Conservation (phyloP, 1,140 invertebrate species). For the Trichonephila clavipes region DNA sequence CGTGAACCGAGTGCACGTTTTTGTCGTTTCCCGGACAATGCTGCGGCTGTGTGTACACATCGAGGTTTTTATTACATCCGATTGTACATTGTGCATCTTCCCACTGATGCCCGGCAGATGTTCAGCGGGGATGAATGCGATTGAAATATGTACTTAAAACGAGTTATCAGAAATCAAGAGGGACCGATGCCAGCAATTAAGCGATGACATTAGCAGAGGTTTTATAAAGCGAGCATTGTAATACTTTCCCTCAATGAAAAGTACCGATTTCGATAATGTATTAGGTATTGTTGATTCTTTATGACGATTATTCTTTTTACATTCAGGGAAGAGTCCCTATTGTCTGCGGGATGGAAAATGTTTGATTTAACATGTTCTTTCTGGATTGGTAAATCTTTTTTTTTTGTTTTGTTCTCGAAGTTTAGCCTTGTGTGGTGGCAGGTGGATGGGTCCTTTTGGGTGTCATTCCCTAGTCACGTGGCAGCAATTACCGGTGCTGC, state of each 20-base stretch:
- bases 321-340: not conserved
- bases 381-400: not conserved
- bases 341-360: not conserved
- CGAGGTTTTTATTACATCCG: constrained; percentile 7
- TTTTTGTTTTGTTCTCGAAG: not conserved
- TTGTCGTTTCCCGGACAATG: constrained; percentile 57
- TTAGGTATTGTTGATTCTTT: constrained; percentile 50
- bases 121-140: constrained; percentile 10
- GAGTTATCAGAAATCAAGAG: constrained; percentile 15
- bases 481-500: not conserved
- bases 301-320: not conserved
- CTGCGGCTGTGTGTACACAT: constrained; percentile 31
- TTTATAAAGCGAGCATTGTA: constrained; percentile 28
- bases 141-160: constrained; percentile 53
- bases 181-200: constrained; percentile 43
- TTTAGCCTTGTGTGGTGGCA: constrained; percentile 21
- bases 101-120: constrained; percentile 24
- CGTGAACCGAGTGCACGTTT: constrained; percentile 59
- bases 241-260: constrained; percentile 17
- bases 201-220: constrained; percentile 1
- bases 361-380: not conserved
- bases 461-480: constrained; percentile 21
- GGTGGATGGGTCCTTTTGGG: not conserved
- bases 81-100: constrained; percentile 36
- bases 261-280: constrained; percentile 35